phyloP scores from a whole-genome alignment of 1,140 invertebrate species.

The Drosophila guanche region DNA sequence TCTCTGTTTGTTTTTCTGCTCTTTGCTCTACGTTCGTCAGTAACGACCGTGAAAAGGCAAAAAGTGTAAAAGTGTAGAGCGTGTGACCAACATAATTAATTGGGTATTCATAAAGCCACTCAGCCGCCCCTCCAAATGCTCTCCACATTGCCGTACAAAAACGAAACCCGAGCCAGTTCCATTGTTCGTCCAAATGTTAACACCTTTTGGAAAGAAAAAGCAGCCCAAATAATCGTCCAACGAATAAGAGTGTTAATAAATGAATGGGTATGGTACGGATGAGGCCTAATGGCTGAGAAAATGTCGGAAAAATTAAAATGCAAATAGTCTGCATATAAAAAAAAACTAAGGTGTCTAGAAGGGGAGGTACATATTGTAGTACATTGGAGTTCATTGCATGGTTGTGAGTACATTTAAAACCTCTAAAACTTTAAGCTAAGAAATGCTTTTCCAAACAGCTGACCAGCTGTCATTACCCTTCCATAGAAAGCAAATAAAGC shows the following conservation, averaged over 20 bases:
- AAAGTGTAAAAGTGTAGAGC: slow-evolving; percentile 48
- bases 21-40: slow-evolving; percentile 41
- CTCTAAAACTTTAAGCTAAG: no score
- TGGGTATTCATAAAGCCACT: slow-evolving; percentile 63
- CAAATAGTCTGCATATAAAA: background rate
- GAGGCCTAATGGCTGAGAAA: slow-evolving; percentile 24
- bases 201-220: slow-evolving; percentile 71
- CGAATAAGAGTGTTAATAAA: slow-evolving; percentile 40
- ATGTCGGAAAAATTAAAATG: background rate
- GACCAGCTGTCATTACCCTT: no score
- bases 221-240: slow-evolving; percentile 46
- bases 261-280: slow-evolving; percentile 4
- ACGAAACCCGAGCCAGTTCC: slow-evolving; percentile 56
- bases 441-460: no score
- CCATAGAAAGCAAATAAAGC: no score
- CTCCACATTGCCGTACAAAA: slow-evolving; percentile 29
- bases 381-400: no score
- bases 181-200: slow-evolving; percentile 66
- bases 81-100: slow-evolving; percentile 80
- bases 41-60: slow-evolving; percentile 77
- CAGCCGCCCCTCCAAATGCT: slow-evolving; percentile 9
- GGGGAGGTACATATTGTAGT: no score
- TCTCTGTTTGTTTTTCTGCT: slow-evolving; percentile 10
- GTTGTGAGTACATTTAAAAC: no score
- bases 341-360: background rate